A percentile compares a stretch with the other conserved stretches of the same genome.
Evolutionary conservation across 2,888 invertebrate species (phyloP).

Genomic region (Ochropleura leucogaster): DNA sequence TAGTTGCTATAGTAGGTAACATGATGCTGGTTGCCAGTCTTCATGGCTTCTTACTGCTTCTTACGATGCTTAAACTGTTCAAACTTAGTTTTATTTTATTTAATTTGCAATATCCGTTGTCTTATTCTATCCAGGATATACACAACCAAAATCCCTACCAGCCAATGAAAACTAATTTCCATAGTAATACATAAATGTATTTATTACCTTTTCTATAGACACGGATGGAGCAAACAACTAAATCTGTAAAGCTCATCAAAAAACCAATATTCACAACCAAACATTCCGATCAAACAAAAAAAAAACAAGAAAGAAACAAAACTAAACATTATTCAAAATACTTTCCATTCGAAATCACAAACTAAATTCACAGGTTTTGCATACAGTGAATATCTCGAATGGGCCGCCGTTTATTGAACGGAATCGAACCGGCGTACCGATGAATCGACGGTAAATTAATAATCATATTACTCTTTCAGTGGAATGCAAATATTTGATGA

Average conservation of each 20-base stretch:
- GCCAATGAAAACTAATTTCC: fast-evolving
- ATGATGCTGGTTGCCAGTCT: neutral
- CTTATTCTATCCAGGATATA: neutral
- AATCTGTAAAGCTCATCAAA: conserved; percentile 4
- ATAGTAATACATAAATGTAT: neutral
- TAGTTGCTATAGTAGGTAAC: neutral
- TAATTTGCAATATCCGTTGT: too few species aligned
- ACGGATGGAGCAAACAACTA: neutral
- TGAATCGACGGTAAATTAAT: conserved; percentile 89
- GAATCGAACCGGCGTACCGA: conserved; percentile 77
- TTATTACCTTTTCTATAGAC: neutral
- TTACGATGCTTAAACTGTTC: neutral
- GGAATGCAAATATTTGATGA: conserved; percentile 90
- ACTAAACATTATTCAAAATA: conserved; percentile 58
- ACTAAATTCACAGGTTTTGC: conserved; percentile 79
- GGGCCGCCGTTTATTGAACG: conserved; percentile 75
- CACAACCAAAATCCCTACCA: neutral
- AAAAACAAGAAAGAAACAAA: conserved; percentile 31
- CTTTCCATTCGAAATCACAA: conserved; percentile 73
- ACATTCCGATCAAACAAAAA: conserved; percentile 3
- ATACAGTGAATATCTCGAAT: conserved; percentile 80
- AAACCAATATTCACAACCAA: conserved; percentile 5
- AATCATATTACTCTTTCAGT: conserved; percentile 89
- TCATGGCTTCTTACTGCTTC: neutral
- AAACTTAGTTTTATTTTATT: neutral